Base-by-base conservation (phyloP, 2,888 invertebrate species). In the Hirtodrosophila trivittata region DNA sequence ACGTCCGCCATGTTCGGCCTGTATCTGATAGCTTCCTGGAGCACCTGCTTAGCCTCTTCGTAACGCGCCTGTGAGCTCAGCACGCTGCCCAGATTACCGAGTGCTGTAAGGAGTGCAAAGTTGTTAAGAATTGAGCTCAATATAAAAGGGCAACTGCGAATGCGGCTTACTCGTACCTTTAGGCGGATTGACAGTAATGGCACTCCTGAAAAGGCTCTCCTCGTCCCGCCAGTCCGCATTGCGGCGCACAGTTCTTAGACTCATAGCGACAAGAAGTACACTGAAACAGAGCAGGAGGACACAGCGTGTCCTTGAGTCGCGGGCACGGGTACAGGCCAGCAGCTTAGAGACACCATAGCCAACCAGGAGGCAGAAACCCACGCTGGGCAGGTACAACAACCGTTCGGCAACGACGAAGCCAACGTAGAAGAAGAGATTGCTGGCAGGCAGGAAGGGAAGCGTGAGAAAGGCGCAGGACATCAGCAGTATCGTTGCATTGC, bases 1-100 rank as follows among this genome's bases (percentile, higher is more conserved):
- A 98, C 98, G 92, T 99, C 99, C 60, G 98, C 98, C 98, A 98
- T 98, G 92, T 98, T 98, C 85, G 96, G 95, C 90, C 98, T 93
- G 92, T 95, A 94, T 86, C 94, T 94, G 73, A 99, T 94, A 60
- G 99, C 98, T 91, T 94, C 95, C 89, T 95, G 94, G 91, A 97
- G 97, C 50, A 97, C 97, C 88, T 93, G 93, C 92, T 98, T 97
- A 49, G 98, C 99, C 92, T 98, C 97, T 73, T 93, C 93, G 57
- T 94, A 93, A 83, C 96, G 93, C 39, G 97, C 97, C 91, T 97
- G 96, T 52, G 95, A 94, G 90, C 97, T 98, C 87, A 98, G 93
- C 86, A 98, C 96, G 91, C 98, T 98, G 89, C 98, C 99, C 91
- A 98, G 93, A 92, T 99, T 99, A 68, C 98, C 98, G 92, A 97